phyloP scores from a whole-genome alignment of 1,140 invertebrate genomes.

The Pogonomyrmex californicus region DNA sequence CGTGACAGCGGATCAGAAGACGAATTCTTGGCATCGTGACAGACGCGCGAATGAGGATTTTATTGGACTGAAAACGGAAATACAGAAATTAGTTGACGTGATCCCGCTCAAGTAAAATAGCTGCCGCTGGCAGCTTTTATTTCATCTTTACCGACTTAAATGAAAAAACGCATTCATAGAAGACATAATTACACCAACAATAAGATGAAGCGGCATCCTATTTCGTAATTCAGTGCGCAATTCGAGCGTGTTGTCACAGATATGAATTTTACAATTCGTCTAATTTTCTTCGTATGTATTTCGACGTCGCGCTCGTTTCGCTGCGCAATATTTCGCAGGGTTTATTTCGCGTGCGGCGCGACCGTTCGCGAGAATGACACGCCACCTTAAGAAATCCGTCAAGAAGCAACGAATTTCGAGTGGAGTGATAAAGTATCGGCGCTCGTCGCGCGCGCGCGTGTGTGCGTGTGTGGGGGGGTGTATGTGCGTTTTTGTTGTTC shows the following conservation, averaged over 20 bases:
- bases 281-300: not conserved
- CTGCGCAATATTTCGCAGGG: not conserved
- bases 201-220: not conserved
- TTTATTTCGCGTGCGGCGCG: not conserved
- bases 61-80: conserved; percentile 16
- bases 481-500: not conserved
- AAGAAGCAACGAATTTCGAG: conserved; percentile 16
- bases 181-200: not conserved
- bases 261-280: not conserved
- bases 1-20: conserved; percentile 47
- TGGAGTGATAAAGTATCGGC: not conserved
- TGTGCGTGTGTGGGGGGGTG: too few relatives aligned
- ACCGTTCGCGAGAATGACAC: conserved; percentile 7
- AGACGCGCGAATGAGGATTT: conserved; percentile 34
- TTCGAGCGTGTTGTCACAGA: not conserved
- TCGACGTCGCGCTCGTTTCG: not conserved
- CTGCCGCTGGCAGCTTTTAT: not conserved
- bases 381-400: conserved; percentile 4
- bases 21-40: conserved; percentile 68
- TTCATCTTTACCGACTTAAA: not conserved
- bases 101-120: conserved; percentile 9
- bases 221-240: not conserved
- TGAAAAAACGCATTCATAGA: not conserved
- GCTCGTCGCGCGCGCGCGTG: not conserved
- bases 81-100: not conserved